Evolutionary conservation across 1,140 invertebrate species (phyloP).

Genomic region (Carposina sasakii): DNA sequence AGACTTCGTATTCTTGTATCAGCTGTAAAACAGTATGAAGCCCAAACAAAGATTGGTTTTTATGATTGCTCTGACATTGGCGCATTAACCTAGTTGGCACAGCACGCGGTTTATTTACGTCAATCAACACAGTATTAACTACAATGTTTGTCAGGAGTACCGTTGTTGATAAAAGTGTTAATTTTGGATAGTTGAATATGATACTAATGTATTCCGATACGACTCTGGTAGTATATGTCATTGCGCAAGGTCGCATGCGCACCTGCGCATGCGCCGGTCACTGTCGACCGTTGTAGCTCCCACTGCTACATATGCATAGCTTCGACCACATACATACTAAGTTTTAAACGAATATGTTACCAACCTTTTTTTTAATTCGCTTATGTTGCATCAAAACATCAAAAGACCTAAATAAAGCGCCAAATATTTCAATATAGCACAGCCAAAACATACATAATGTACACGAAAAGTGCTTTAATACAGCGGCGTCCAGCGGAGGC

Average conservation of each 20-base stretch:
- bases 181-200: slow-evolving; percentile 9
- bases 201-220: slow-evolving; percentile 37
- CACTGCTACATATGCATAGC: too few species aligned
- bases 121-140: slow-evolving; percentile 51
- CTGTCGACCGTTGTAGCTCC: slow-evolving; percentile 45
- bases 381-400: too few species aligned
- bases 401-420: slow-evolving; percentile 21
- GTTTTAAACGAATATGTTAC: too few species aligned
- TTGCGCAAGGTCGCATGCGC: slow-evolving; percentile 51
- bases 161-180: slow-evolving; percentile 39
- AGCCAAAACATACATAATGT: too few species aligned
- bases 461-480: too few species aligned
- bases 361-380: too few species aligned
- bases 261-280: slow-evolving; percentile 36
- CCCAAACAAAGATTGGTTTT: slow-evolving; percentile 31
- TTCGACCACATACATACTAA: too few species aligned
- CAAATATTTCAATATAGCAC: too few species aligned
- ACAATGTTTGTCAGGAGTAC: slow-evolving; percentile 26
- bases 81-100: slow-evolving; percentile 60
- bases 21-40: slow-evolving; percentile 21
- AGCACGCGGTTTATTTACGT: slow-evolving; percentile 41
- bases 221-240: slow-evolving; percentile 39
- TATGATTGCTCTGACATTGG: slow-evolving; percentile 62
- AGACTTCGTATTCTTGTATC: slow-evolving; percentile 8
- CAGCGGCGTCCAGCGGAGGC: slow-evolving; percentile 45